Base-by-base conservation (phyloP, 2,888 invertebrate species). In the Octonoba sinensis region DNA sequence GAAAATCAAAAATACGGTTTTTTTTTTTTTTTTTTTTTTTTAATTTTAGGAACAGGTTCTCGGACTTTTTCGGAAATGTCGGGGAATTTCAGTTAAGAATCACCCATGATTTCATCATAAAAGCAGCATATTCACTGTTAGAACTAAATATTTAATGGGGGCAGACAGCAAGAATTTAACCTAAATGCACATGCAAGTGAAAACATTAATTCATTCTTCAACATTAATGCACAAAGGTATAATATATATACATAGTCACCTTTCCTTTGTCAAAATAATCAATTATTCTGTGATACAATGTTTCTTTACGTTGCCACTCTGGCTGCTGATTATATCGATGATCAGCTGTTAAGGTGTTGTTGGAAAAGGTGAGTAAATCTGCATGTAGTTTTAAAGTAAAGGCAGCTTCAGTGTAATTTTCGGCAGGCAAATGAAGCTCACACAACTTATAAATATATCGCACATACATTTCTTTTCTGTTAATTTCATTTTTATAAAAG, bases 401-500 rank as follows among this genome's bases (percentile, higher is more conserved):
- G 0, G 96, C 97, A 1, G 97, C 97, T 90, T 98, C 97, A 0
- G 96, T 94, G 87, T 93, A 97, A 89, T 97, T 97, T 87, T 96
- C 96, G 0, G 96, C 95, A 18, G 94, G 93, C 67, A 96, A 90
- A 89, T 98, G 97, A 16, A 98, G 91, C 87, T 96, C 96, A 88
- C 96, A 96, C 49, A 98, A 90, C 88, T 97, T 97, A 90, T 97
- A 96, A 84, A 98, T 96, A 89, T 98, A 98, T 72, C 95, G 93
- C 67, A 97, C 90, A 89, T 97, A 98, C 95, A 97, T 96, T 89
- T 97, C 96, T 87, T 96, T 95, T 27, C 96, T 92, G 87, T 97
- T 96, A 85, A 96, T 96, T 90, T 97, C 96, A 88, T 95, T 96
- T 88, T 96, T 96, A 90, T 97, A 97, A 89, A 97, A 98, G 87